Evolutionary conservation across 2,113 vertebrate species (phyloP).

Genomic region (Misgurnus anguillicaudatus): DNA sequence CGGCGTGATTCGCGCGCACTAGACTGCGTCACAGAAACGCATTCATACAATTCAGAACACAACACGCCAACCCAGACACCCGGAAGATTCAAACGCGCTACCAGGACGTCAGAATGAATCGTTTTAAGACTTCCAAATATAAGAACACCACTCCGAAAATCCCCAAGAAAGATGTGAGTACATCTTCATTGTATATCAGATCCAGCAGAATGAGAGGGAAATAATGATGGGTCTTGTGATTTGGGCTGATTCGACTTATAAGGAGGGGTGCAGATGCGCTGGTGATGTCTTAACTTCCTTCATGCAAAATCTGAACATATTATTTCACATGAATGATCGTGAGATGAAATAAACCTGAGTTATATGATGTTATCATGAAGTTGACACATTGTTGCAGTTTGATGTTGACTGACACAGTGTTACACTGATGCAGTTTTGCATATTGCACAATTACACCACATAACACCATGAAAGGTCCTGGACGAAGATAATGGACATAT

Average conservation of each 20-base stretch:
- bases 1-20: background rate
- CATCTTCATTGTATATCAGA: background rate
- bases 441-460: too few species aligned
- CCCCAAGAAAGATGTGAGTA: constrained; percentile 85
- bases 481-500: too few species aligned
- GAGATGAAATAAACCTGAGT: background rate
- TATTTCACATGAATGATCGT: background rate
- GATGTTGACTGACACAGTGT: background rate
- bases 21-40: constrained; percentile 46
- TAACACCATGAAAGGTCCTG: too few species aligned
- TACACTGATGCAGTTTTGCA: background rate
- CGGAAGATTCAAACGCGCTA: constrained; percentile 72
- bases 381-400: background rate
- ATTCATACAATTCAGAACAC: constrained; percentile 26
- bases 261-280: constrained; percentile 51
- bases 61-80: constrained; percentile 64
- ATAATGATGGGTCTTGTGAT: background rate
- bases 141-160: constrained; percentile 86
- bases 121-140: constrained; percentile 90
- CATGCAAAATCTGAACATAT: constrained; percentile 56
- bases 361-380: background rate
- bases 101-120: constrained; percentile 81
- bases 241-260: constrained; percentile 31
- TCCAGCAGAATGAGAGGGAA: background rate
- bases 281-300: constrained; percentile 61